These are phyloP conservation scores for Brachionus asplanchnoidis DNA, from an alignment of 1,140 invertebrate species.

Conservation along the genomic window DNA sequence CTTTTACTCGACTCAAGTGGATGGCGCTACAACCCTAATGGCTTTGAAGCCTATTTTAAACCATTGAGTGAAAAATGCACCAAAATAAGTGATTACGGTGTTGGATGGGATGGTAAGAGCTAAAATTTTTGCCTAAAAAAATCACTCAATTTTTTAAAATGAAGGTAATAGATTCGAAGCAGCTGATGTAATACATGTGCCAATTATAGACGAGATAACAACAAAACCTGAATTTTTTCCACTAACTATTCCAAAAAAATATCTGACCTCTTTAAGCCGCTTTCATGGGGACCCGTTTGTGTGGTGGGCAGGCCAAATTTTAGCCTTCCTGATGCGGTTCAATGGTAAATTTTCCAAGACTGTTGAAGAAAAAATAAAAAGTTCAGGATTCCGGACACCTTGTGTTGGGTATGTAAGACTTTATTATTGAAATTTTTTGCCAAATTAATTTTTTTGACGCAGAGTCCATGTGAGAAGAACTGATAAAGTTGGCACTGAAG, in stretches of 20 bases:
- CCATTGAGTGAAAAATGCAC: slow-evolving; percentile 81
- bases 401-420: slow-evolving; percentile 65
- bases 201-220: slow-evolving; percentile 87
- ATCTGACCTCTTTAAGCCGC: slow-evolving; percentile 65
- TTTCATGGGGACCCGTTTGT: slow-evolving; percentile 88
- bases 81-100: slow-evolving; percentile 45
- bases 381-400: slow-evolving; percentile 75
- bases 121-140: not conserved
- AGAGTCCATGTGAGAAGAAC: slow-evolving; percentile 87
- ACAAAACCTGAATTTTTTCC: slow-evolving; percentile 82
- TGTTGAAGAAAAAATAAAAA: slow-evolving; percentile 69
- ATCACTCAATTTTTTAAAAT: not conserved
- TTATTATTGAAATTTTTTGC: no score
- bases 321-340: slow-evolving; percentile 79
- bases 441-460: not conserved
- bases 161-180: slow-evolving; percentile 54
- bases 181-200: slow-evolving; percentile 73
- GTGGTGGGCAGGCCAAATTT: slow-evolving; percentile 94
- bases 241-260: slow-evolving; percentile 82
- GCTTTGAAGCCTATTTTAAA: slow-evolving; percentile 82
- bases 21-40: slow-evolving; percentile 83
- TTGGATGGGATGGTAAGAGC: slow-evolving; percentile 48
- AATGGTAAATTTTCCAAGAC: slow-evolving; percentile 65
- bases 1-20: slow-evolving; percentile 89
- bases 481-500: slow-evolving; percentile 98